A percentile compares a stretch with the other conserved stretches of the same genome.
Conservation (phyloP, 2,888 invertebrate genomes). For the Aspidiotus rigidus region DNA sequence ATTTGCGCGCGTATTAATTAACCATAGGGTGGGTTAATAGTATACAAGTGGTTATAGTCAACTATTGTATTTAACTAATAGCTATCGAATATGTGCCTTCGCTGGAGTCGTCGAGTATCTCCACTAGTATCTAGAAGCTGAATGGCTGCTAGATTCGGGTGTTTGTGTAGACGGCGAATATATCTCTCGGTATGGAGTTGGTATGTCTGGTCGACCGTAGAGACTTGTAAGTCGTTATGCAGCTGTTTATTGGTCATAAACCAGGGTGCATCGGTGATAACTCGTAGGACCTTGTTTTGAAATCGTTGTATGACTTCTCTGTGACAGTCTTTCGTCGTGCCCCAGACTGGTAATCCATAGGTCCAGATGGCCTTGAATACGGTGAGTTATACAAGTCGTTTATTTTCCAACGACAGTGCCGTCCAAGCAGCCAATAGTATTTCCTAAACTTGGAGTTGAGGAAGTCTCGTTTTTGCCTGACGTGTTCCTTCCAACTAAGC, state of each 20-base stretch:
- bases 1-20: not conserved
- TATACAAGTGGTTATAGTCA: not conserved
- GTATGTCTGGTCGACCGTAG: too few relatives aligned
- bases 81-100: not conserved
- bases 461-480: slow-evolving; percentile 19
- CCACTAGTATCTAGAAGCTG: not conserved
- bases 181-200: too few relatives aligned
- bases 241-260: too few relatives aligned
- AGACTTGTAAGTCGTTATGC: too few relatives aligned
- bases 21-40: not conserved
- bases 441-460: slow-evolving; percentile 34
- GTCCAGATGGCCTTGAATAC: too few relatives aligned
- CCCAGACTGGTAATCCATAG: slow-evolving; percentile 11
- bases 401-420: slow-evolving; percentile 10
- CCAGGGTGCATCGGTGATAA: slow-evolving; percentile 6
- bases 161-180: too few relatives aligned
- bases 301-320: slow-evolving; percentile 17
- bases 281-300: slow-evolving; percentile 11
- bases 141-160: too few relatives aligned
- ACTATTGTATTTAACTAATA: too few relatives aligned
- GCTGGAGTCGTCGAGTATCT: not conserved
- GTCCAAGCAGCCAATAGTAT: slow-evolving; percentile 35
- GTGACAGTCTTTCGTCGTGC: slow-evolving; percentile 3
- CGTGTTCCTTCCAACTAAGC: slow-evolving; percentile 17
- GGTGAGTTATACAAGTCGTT: too few relatives aligned